A percentile compares a stretch with the other conserved stretches of the same genome.
Evolutionary conservation across 1,140 invertebrate species (phyloP).

Genomic region (Trichoplusia ni): DNA sequence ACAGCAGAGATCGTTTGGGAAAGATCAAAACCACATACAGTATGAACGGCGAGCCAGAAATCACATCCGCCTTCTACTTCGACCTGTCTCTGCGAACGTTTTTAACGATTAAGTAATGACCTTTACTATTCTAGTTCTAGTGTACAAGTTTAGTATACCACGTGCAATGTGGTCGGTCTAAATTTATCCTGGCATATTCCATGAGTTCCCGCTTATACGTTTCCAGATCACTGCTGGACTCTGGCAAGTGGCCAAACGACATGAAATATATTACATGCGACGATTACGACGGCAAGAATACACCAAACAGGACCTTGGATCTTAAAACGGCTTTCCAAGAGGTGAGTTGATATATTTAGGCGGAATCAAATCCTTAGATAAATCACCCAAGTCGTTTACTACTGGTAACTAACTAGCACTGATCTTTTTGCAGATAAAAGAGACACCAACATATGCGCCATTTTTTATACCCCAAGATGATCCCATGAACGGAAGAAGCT

Average conservation of each 20-base stretch:
- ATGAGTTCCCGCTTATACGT: conserved; percentile 64
- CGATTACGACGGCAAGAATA: conserved; percentile 88
- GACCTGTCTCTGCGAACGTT: conserved; percentile 89
- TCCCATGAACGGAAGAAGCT: conserved; percentile 86
- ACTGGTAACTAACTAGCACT: neutral
- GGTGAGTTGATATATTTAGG: conserved; percentile 61
- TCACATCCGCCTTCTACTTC: conserved; percentile 92
- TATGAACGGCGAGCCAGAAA: conserved; percentile 86
- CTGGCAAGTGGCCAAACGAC: conserved; percentile 86
- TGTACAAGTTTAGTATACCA: conserved; percentile 48
- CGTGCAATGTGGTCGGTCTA: conserved; percentile 61
- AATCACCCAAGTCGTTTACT: neutral
- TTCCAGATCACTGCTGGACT: conserved; percentile 81
- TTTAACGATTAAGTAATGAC: conserved; percentile 86
- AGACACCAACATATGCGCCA: conserved; percentile 85
- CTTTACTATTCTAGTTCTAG: conserved; percentile 50
- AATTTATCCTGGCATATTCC: conserved; percentile 70
- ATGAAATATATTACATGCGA: conserved; percentile 89
- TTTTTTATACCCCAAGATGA: conserved; percentile 82
- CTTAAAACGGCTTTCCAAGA: conserved; percentile 81
- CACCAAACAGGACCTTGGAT: conserved; percentile 84
- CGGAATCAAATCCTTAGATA: conserved; percentile 5
- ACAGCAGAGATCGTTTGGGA: conserved; percentile 84
- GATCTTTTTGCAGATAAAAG: conserved; percentile 77
- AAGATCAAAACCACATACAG: conserved; percentile 86